These are phyloP conservation scores for Podiceps cristatus DNA, from an alignment of 2,113 vertebrate genomes.

Conservation along the genomic window DNA sequence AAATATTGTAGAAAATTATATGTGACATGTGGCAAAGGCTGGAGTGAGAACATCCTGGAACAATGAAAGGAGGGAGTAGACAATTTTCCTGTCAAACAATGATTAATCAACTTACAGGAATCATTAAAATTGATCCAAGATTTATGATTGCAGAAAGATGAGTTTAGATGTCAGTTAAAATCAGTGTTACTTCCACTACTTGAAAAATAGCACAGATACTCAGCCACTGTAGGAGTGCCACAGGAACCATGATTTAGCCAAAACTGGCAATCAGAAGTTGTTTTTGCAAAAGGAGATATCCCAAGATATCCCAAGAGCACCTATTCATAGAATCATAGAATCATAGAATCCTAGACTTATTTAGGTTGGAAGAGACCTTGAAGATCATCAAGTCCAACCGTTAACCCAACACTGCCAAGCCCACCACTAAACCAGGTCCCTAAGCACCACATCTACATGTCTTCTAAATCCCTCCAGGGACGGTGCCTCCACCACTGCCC, in stretches of 20 bases:
- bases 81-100: background rate
- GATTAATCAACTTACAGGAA: conserved; percentile 4
- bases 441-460: too few relatives aligned
- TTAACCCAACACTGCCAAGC: too few relatives aligned
- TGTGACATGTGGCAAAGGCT: background rate
- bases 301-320: background rate
- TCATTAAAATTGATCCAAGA: background rate
- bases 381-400: too few relatives aligned
- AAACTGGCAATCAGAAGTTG: background rate
- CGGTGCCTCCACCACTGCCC: too few relatives aligned
- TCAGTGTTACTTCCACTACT: background rate
- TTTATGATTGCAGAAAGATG: background rate
- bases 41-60: background rate
- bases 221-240: background rate
- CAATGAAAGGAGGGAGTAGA: background rate
- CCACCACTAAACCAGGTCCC: too few relatives aligned
- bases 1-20: background rate
- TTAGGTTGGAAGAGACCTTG: too few relatives aligned
- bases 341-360: too few relatives aligned
- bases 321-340: too few relatives aligned
- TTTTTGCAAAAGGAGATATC: background rate
- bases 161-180: background rate
- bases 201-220: background rate
- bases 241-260: background rate
- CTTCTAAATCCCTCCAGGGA: too few relatives aligned